These are phyloP conservation scores for Luperina nickerlii DNA, from an alignment of 2,888 invertebrate genomes.

Conservation along the genomic window DNA sequence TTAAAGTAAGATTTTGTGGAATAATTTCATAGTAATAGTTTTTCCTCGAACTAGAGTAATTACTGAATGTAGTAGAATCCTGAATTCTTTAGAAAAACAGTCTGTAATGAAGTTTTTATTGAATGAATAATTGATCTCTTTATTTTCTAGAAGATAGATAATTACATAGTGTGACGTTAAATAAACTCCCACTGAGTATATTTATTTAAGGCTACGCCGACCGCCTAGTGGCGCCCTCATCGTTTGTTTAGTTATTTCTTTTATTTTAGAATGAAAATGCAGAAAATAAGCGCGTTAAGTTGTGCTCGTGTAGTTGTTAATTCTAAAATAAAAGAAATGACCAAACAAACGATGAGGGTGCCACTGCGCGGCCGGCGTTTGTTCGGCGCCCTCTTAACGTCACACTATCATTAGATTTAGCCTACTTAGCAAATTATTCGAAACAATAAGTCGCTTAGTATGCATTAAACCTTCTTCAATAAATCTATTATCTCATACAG, in stretches of 20 bases:
- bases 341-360: too few species aligned
- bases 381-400: too few species aligned
- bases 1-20: not conserved
- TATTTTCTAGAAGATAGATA: not conserved
- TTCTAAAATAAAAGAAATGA: too few species aligned
- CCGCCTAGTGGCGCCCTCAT: too few species aligned
- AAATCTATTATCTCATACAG: not conserved
- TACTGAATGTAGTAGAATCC: not conserved
- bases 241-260: too few species aligned
- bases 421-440: not conserved
- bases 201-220: too few species aligned
- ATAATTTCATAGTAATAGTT: not conserved
- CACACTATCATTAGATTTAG: not conserved
- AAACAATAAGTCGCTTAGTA: not conserved
- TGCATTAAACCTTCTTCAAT: not conserved
- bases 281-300: too few species aligned
- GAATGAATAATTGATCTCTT: not conserved
- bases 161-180: not conserved
- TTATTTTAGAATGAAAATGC: too few species aligned
- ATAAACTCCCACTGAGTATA: too few species aligned
- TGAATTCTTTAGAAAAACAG: not conserved
- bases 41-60: not conserved
- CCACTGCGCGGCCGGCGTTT: too few species aligned
- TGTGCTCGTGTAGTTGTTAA: too few species aligned
- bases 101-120: not conserved